Base-by-base conservation (phyloP, 1,140 invertebrate species). In the Drosophila suzukii region DNA sequence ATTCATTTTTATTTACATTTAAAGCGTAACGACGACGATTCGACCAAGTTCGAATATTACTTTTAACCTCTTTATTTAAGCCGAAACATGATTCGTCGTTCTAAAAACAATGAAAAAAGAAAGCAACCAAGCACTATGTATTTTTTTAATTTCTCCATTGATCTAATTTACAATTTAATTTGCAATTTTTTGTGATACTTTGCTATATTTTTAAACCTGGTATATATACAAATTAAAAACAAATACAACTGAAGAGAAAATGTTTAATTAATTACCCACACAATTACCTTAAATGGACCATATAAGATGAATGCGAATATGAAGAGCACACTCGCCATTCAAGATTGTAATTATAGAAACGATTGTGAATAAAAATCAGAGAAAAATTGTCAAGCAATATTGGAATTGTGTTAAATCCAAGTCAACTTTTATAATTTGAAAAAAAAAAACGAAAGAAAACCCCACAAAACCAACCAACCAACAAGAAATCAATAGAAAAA, bases 121-220 rank as follows among this genome's bases (percentile, higher is more conserved):
- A 67, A 63, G 60, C 38, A 68, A 66, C 61, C 61, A 66, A 65
- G 38, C 55, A 73, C 51, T 62, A 65, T 66, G 74, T 54, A 67
- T 75, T 62, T 78, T 78, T 75, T 79, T 61, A 62, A 66, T 76
- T 79, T 76, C 72, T 78, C 56, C 79, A 88, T 79, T 88, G 84
- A 86, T 86, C 83, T 86, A 86, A 78, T 86, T 83, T 83, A 86
- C 84, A 80, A 77, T 88, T 88, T 84, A 89, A 88, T 89, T 88
- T 88, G 83, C 83, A 88, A 88, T 88, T 89, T 89, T 89, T 89
- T 88, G 83, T 88, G 83, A 88, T 88, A 88, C 84, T 88, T 89
- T 89, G 84, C 84, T 88, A 89, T 89, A 89, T 89, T 84, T 88
- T 88, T 81, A 86, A 83, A 89, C 77, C 78, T 67, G 78, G 75